These are phyloP conservation scores for Paguma larvata DNA, from an alignment of 2,797 vertebrate genomes.

Conservation along the genomic window DNA sequence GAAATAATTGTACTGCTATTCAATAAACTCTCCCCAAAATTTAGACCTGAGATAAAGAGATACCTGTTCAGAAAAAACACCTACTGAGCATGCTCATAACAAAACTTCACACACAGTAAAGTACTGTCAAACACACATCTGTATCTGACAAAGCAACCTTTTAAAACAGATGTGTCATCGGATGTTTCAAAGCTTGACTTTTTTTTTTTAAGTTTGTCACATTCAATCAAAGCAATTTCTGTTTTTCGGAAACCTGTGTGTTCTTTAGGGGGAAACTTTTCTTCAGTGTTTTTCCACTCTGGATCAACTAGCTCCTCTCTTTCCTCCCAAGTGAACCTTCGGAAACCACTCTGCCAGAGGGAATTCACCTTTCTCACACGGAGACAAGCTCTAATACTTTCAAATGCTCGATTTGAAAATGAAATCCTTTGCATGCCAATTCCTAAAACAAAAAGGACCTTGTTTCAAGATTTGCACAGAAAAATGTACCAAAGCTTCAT, in stretches of 20 bases:
- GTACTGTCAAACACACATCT: slow-evolving; percentile 82
- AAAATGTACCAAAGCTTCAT: slow-evolving; percentile 37
- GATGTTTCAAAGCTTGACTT: slow-evolving; percentile 70
- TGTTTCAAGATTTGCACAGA: slow-evolving; percentile 54
- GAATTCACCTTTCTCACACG: slow-evolving; percentile 76
- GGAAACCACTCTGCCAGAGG: slow-evolving; percentile 76
- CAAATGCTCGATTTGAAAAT: slow-evolving; percentile 69
- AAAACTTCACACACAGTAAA: slow-evolving; percentile 59
- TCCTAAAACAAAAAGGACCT: slow-evolving; percentile 71
- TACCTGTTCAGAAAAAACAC: slow-evolving; percentile 77
- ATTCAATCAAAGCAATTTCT: slow-evolving; percentile 82
- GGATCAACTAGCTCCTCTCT: slow-evolving; percentile 71
- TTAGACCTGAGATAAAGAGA: slow-evolving; percentile 70
- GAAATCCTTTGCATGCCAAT: slow-evolving; percentile 61
- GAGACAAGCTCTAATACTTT: slow-evolving; percentile 46
- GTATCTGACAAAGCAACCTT: slow-evolving; percentile 86
- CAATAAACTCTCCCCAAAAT: background rate
- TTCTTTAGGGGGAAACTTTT: slow-evolving; percentile 64
- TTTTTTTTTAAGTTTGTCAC: slow-evolving; percentile 71
- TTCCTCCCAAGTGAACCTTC: slow-evolving; percentile 67
- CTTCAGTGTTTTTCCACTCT: slow-evolving; percentile 84
- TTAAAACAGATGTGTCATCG: slow-evolving; percentile 82
- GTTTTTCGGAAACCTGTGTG: slow-evolving; percentile 75
- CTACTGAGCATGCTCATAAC: slow-evolving; percentile 62
- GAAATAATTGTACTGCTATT: background rate